A percentile compares a stretch with the other conserved stretches of the same genome.
These are phyloP conservation scores for Pangasius mekongensis DNA, from an alignment of 2,797 vertebrate genomes.

Conservation along the genomic window DNA sequence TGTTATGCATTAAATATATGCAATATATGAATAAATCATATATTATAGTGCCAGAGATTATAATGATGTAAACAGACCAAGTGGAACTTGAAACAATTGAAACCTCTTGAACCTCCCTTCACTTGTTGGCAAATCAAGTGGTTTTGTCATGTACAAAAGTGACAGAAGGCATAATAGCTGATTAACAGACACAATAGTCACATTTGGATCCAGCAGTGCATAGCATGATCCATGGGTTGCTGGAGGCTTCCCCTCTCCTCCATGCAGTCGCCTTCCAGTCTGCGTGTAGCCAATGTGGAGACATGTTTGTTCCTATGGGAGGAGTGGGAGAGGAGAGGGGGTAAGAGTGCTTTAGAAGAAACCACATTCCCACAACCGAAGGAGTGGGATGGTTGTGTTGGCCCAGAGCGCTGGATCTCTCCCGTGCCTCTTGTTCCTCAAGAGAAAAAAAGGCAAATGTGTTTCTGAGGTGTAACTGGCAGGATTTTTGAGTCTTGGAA, in stretches of 20 bases:
- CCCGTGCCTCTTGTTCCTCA: conserved; percentile 60
- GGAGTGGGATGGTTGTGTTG: conserved; percentile 59
- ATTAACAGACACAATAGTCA: conserved; percentile 15
- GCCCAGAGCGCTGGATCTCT: conserved; percentile 48
- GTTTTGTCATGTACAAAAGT: conserved; percentile 8
- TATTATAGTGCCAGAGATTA: not conserved
- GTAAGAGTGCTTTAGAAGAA: conserved; percentile 56
- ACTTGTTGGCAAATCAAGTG: not conserved
- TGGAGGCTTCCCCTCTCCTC: conserved; percentile 46
- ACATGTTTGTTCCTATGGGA: conserved; percentile 53
- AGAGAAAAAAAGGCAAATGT: conserved; percentile 59
- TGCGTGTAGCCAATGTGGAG: conserved; percentile 58
- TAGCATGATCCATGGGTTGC: conserved; percentile 40
- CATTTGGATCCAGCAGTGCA: conserved; percentile 33
- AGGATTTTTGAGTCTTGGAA: conserved; percentile 23
- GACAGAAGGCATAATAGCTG: conserved; percentile 6
- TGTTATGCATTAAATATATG: not conserved
- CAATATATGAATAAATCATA: conserved; percentile 12
- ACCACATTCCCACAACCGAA: conserved; percentile 72
- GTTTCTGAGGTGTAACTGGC: conserved; percentile 36
- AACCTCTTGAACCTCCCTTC: not conserved
- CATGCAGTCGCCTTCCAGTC: conserved; percentile 46
- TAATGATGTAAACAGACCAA: not conserved
- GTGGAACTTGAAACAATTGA: not conserved
- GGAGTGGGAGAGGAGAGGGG: conserved; percentile 44